phyloP scores from a whole-genome alignment of 2,797 vertebrate species.

The Pampus argenteus region DNA sequence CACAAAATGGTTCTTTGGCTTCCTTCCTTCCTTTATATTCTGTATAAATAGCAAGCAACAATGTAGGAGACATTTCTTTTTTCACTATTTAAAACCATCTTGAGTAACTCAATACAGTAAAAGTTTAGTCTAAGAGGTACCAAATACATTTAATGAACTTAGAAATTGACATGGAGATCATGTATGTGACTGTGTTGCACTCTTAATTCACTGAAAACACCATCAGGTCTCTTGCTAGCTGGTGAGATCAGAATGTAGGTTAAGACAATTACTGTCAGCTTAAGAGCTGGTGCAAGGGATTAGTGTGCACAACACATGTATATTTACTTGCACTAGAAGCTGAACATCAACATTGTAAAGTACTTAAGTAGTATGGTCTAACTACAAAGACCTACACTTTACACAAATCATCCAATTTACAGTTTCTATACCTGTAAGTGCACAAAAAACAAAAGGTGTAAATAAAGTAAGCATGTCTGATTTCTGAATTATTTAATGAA shows the following conservation, averaged over 20 bases:
- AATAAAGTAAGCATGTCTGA: neutral
- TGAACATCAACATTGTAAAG: conserved; percentile 20
- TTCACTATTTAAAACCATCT: neutral
- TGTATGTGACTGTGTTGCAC: neutral
- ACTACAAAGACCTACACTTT: neutral
- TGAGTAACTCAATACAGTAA: neutral
- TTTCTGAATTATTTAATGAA: too few species aligned
- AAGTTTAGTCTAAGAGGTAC: neutral
- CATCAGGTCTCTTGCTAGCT: conserved; percentile 26
- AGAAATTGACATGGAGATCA: neutral
- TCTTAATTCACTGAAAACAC: conserved; percentile 31
- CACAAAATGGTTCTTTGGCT: conserved; percentile 19
- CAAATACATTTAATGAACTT: neutral
- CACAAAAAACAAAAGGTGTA: neutral
- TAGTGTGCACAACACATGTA: conserved; percentile 43
- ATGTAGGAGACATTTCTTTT: neutral
- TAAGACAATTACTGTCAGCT: conserved; percentile 80
- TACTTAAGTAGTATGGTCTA: neutral
- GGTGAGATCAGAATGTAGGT: conserved; percentile 76
- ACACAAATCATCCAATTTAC: neutral
- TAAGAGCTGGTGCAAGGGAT: conserved; percentile 64
- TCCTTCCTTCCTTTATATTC: neutral
- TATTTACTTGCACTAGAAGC: conserved; percentile 17
- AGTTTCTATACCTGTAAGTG: conserved; percentile 7
- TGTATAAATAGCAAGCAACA: neutral